Conservation (phyloP, 2,113 vertebrate genomes). For the Rhinolophus ferrumequinum region DNA sequence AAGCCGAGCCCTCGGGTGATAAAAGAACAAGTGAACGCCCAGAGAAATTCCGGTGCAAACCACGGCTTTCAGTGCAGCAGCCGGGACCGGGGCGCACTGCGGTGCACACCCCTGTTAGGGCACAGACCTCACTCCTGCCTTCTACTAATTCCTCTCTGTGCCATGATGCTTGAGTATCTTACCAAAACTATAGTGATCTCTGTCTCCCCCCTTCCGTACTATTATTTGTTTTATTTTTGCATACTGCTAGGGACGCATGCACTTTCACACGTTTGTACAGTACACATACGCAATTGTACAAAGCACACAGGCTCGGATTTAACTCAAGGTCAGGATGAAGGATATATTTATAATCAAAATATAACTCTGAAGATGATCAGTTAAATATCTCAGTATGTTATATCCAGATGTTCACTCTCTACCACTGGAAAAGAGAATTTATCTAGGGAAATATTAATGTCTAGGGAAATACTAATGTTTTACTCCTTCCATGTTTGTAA, state of each 20-base stretch:
- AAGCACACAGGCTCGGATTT: background rate
- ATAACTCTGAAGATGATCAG: background rate
- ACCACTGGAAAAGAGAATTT: constrained; percentile 7
- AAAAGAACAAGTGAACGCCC: background rate
- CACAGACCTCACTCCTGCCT: background rate
- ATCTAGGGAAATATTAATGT: constrained; percentile 5
- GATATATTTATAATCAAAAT: constrained; percentile 12
- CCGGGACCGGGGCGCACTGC: background rate
- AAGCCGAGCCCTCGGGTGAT: background rate
- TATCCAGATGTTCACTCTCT: constrained; percentile 19
- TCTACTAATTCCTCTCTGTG: background rate
- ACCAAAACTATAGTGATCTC: background rate
- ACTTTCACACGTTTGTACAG: background rate
- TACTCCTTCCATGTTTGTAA: background rate
- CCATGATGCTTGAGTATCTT: background rate
- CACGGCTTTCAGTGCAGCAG: background rate
- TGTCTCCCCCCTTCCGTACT: background rate
- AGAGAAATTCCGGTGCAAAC: background rate
- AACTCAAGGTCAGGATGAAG: constrained; percentile 30
- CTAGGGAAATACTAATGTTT: constrained; percentile 6
- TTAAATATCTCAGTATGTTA: background rate
- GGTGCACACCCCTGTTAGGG: background rate
- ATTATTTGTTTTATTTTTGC: background rate
- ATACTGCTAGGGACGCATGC: background rate
- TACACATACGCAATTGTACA: background rate